These are phyloP conservation scores for Limnodromus scolopaceus DNA, from an alignment of 2,797 vertebrate species.

Conservation along the genomic window DNA sequence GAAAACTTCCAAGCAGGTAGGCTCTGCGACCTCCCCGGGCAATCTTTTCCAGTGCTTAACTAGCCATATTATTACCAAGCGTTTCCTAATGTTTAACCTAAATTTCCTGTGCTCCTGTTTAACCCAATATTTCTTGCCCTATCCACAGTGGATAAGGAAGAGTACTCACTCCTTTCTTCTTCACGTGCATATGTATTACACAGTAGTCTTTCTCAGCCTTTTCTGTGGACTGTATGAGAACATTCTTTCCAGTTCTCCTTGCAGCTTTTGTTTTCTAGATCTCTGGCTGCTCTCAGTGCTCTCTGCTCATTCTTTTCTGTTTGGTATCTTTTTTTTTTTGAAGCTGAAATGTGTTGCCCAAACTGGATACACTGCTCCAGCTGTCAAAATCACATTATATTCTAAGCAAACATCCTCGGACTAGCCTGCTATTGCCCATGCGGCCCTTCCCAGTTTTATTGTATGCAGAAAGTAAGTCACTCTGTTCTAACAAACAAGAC, in stretches of 20 bases:
- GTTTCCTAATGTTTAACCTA: conserved; percentile 63
- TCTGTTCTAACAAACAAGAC: background rate
- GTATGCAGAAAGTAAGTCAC: background rate
- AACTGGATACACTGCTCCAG: background rate
- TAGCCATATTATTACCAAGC: conserved; percentile 18
- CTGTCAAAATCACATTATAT: background rate
- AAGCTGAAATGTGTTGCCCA: background rate
- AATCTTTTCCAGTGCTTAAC: conserved; percentile 10
- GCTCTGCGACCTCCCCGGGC: background rate
- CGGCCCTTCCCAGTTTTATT: background rate
- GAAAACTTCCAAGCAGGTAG: background rate
- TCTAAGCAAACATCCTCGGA: background rate
- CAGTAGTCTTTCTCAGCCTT: background rate
- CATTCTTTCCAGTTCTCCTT: background rate
- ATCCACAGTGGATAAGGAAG: background rate
- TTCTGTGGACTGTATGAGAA: background rate
- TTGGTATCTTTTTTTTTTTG: background rate
- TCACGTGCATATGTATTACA: background rate
- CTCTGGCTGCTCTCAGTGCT: background rate
- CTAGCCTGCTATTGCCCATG: background rate
- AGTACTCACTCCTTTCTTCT: background rate
- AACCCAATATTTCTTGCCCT: background rate
- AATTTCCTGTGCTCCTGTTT: conserved; percentile 39
- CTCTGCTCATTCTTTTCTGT: background rate
- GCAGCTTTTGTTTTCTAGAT: background rate